Evolutionary conservation across 1,140 invertebrate genomes (phyloP).

Genomic region (Ganaspis sp.): DNA sequence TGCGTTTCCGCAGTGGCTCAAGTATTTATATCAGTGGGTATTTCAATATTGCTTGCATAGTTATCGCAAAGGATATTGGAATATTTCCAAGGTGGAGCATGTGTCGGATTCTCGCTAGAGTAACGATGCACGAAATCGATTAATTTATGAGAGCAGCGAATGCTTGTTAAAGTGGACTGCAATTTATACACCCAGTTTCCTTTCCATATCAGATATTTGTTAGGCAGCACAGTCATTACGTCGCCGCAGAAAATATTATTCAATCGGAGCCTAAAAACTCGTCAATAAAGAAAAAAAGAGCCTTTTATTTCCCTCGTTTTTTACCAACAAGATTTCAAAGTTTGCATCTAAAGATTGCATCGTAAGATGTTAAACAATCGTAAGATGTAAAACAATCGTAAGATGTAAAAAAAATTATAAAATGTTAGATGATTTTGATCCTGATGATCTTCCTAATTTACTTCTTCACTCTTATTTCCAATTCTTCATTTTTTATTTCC

Average conservation of each 20-base stretch:
- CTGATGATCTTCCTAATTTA: too few relatives aligned
- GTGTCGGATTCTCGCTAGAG: conserved; percentile 9
- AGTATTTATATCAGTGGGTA: conserved; percentile 7
- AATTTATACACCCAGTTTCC: conserved; percentile 5
- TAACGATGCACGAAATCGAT: conserved; percentile 18
- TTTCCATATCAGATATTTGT: conserved; percentile 14
- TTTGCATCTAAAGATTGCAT: too few relatives aligned
- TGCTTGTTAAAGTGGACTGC: conserved; percentile 12
- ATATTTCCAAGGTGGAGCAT: conserved; percentile 9
- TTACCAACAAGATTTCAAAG: too few relatives aligned
- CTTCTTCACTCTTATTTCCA: too few relatives aligned
- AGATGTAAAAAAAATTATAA: too few relatives aligned
- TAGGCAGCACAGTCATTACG: neutral
- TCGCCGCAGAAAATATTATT: neutral
- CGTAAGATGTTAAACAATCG: too few relatives aligned
- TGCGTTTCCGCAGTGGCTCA: neutral
- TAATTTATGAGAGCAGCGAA: neutral
- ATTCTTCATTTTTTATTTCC: too few relatives aligned
- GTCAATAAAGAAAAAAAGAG: too few relatives aligned
- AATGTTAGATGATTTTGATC: too few relatives aligned
- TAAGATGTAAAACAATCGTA: too few relatives aligned
- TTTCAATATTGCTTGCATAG: conserved; percentile 20
- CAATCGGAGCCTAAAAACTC: neutral
- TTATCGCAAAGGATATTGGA: conserved; percentile 17
- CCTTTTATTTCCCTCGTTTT: too few relatives aligned